These are phyloP conservation scores for Clarias batrachus DNA, from an alignment of 2,113 vertebrate species.

Conservation along the genomic window DNA sequence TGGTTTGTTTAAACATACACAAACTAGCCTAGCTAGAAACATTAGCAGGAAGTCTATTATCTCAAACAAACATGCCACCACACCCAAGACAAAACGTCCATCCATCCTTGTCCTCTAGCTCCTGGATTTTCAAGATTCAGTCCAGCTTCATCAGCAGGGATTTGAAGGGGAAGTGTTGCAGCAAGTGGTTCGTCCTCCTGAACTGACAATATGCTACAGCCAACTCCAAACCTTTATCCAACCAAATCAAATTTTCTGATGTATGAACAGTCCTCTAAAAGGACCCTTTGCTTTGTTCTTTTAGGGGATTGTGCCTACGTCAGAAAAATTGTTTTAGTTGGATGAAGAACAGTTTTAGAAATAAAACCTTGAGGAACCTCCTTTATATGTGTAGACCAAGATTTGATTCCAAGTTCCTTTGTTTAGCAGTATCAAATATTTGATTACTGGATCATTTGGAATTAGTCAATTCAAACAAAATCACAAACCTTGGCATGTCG, in stretches of 20 bases:
- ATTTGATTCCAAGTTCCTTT: neutral
- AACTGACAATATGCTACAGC: neutral
- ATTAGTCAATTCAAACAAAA: neutral
- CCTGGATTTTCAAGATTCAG: neutral
- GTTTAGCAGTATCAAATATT: neutral
- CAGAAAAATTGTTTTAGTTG: neutral
- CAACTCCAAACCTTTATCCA: too few relatives aligned
- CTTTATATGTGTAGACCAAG: neutral
- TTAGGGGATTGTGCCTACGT: neutral
- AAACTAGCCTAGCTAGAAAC: neutral
- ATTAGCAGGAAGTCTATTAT: neutral
- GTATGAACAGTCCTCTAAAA: neutral
- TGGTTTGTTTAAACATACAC: neutral
- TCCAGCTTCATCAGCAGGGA: neutral
- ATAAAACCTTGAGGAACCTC: neutral
- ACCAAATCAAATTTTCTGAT: too few relatives aligned
- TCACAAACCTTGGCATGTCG: neutral
- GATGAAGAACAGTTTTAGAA: neutral
- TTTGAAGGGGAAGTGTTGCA: neutral
- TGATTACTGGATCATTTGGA: neutral
- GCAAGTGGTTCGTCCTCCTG: neutral
- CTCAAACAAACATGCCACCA: neutral
- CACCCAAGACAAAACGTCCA: neutral
- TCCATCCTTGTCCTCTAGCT: neutral
- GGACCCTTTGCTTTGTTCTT: neutral